Evolutionary conservation across 2,888 invertebrate genomes (phyloP), one percentile per base, ranked within the genome.

Genomic region (Drosophila borborema): DNA sequence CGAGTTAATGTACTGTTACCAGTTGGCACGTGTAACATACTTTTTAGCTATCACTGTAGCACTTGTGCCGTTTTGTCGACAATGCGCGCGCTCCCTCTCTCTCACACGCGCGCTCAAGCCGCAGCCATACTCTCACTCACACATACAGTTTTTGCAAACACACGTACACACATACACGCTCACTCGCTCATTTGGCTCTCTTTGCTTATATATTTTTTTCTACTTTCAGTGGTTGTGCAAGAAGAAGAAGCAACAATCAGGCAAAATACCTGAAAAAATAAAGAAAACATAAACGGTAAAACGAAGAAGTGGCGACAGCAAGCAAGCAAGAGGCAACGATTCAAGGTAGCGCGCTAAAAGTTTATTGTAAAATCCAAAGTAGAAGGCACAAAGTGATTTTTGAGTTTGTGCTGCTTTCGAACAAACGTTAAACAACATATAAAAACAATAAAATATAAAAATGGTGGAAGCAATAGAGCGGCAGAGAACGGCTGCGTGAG

Each of bases 381-480:
- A 81, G 64, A 90, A 77, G 81, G 77, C 75, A 82, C 72, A 74
- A 74, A 89, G 89, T 86, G 64, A 71, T 66, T 80, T 76, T 74
- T 68, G 2, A 51, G 36, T 36, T 72, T 71, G 70, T 74, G 70
- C 72, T 72, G 77, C 74, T 80, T 66, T 77, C 41, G 64, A 75
- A 64, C 38, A 43, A 63, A 67, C 81, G 70, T 72, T 61, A 76
- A 76, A 81, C 79, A 69, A 73, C 73, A 77, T 70, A 81, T 82
- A 89, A 82, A 83, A 84, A 80, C 64, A 82, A 77, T 76, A 80
- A 81, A 81, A 82, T 82, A 82, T 81, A 90, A 92, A 92, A 91
- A 92, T 92, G 92, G 85, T 92, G 91, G 91, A 92, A 91, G 91
- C 91, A 90, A 91, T 90, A 91, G 91, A 91, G 90, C 86, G 86